phyloP scores from a whole-genome alignment of 2,888 invertebrate species.

The Melolontha melolontha region DNA sequence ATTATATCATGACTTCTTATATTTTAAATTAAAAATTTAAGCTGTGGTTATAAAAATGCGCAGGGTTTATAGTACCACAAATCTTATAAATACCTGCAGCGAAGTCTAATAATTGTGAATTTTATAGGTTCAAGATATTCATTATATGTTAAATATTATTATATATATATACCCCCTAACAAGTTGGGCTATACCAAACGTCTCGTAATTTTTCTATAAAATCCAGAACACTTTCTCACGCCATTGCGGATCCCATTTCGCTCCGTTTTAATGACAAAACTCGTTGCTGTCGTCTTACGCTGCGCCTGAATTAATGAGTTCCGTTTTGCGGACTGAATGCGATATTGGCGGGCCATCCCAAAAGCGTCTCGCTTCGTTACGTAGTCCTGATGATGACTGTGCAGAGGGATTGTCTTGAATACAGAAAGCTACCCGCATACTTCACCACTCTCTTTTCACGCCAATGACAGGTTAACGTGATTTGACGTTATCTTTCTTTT shows the following conservation, averaged over 20 bases:
- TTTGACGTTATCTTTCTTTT: slow-evolving; percentile 35
- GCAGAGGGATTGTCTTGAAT: slow-evolving; percentile 9
- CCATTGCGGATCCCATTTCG: slow-evolving; percentile 1
- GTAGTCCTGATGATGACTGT: slow-evolving; percentile 22
- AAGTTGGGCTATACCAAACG: slow-evolving; percentile 7
- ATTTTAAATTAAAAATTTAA: no score
- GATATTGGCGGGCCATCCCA: slow-evolving; percentile 26
- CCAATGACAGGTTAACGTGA: slow-evolving; percentile 27
- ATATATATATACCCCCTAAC: slow-evolving; percentile 14
- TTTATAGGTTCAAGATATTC: slow-evolving; percentile 5
- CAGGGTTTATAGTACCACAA: no score
- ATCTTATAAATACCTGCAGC: no score
- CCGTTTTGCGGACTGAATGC: slow-evolving; percentile 32
- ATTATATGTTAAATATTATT: neutral
- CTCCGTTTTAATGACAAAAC: slow-evolving; percentile 28
- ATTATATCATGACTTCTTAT: no score
- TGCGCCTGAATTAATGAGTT: slow-evolving; percentile 31
- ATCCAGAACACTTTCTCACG: slow-evolving; percentile 1
- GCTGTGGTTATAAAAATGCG: no score
- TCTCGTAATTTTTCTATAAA: slow-evolving; percentile 16
- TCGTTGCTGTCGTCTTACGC: slow-evolving; percentile 28
- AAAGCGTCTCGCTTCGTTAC: slow-evolving; percentile 15
- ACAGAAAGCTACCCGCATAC: slow-evolving; percentile 6
- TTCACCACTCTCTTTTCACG: neutral
- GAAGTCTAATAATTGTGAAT: no score